Evolutionary conservation across 2,888 invertebrate species (phyloP).

Genomic region (Polydrusus cervinus): DNA sequence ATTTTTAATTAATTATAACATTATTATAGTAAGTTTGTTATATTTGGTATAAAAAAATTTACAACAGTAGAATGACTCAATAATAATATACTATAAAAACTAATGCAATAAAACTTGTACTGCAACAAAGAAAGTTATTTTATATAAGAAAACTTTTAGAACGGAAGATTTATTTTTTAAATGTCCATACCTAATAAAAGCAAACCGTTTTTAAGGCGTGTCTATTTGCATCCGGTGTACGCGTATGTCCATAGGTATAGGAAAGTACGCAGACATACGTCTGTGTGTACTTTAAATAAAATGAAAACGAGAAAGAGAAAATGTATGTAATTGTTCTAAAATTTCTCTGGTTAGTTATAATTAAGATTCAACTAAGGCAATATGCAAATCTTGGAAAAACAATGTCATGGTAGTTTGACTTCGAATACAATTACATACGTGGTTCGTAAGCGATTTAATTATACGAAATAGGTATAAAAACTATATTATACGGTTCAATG

Average conservation of each 20-base stretch:
- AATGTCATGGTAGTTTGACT: constrained; percentile 23
- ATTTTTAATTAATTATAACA: too few relatives aligned
- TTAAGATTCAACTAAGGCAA: constrained; percentile 39
- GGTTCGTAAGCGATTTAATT: neutral
- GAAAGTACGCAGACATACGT: constrained; percentile 18
- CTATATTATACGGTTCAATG: neutral
- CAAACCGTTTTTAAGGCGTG: constrained; percentile 13
- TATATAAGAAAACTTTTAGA: neutral
- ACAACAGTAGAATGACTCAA: too few relatives aligned
- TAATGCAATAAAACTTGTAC: too few relatives aligned
- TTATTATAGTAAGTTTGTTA: too few relatives aligned
- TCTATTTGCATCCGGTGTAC: constrained; percentile 22
- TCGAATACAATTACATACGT: neutral
- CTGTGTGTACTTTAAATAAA: constrained; percentile 20
- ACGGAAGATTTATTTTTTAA: neutral
- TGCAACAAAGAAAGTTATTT: neutral
- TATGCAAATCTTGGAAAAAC: constrained; percentile 39
- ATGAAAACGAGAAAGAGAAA: constrained; percentile 38
- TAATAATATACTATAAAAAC: too few relatives aligned
- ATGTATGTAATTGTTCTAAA: constrained; percentile 37
- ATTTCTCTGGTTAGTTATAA: constrained; percentile 35
- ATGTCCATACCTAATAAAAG: neutral
- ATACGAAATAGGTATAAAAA: neutral
- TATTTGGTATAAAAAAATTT: too few relatives aligned
- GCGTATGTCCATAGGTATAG: constrained; percentile 4